These are phyloP conservation scores for Luidia sarsii DNA, from an alignment of 53 echinoderm and acorn worm species.

Conservation along the genomic window DNA sequence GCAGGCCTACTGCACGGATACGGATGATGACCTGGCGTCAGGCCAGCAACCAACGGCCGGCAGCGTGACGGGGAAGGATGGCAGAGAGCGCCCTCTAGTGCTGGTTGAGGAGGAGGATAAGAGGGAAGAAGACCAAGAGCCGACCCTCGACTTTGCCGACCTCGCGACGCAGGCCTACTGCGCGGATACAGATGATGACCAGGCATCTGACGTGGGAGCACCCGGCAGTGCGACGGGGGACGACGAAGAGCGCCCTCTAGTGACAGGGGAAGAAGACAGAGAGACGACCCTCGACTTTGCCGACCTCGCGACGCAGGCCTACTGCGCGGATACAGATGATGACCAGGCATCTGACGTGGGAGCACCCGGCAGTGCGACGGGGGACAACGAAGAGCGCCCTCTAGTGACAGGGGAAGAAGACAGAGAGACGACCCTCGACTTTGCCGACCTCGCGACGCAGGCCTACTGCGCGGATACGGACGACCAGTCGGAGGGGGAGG, in stretches of 20 bases:
- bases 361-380: no score
- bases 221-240: no score
- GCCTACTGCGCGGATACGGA: slow-evolving; percentile 24
- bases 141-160: not conserved
- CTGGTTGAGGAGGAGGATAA: no score
- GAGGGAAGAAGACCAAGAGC: not conserved
- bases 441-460: slow-evolving; percentile 36
- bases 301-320: slow-evolving; percentile 45
- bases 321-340: slow-evolving; percentile 7
- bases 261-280: not conserved
- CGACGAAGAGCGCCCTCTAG: no score
- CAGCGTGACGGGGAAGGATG: no score
- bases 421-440: not conserved
- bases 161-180: slow-evolving; percentile 5
- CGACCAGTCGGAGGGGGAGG: slow-evolving; percentile 20
- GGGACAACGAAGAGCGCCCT: not conserved
- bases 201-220: no score
- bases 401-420: slow-evolving; percentile 1
- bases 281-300: slow-evolving; percentile 9
- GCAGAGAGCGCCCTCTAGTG: no score
- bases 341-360: no score
- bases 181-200: no score
- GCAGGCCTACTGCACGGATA: not conserved
- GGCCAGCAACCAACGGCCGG: no score
- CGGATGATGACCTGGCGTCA: no score